These are phyloP conservation scores for Samia ricini DNA, from an alignment of 1,140 invertebrate species.

Conservation along the genomic window DNA sequence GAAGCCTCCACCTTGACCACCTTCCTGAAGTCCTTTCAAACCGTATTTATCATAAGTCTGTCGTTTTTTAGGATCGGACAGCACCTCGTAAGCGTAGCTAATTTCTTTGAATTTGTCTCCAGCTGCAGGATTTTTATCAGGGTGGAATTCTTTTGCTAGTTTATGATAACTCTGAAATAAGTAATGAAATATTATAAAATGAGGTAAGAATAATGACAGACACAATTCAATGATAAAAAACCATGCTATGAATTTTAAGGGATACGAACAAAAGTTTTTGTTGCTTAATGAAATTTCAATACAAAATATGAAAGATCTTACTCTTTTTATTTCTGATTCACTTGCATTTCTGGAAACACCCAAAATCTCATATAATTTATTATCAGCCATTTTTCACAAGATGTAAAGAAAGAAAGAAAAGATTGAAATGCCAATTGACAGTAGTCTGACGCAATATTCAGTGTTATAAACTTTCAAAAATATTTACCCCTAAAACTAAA, in stretches of 20 bases:
- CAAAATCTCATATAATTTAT: constrained; percentile 90
- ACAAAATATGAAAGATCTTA: constrained; percentile 64
- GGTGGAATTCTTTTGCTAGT: constrained; percentile 92
- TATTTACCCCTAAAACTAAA: no score
- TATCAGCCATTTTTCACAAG: constrained; percentile 80
- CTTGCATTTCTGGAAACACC: constrained; percentile 86
- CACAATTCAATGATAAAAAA: constrained; percentile 10
- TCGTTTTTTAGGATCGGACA: constrained; percentile 85
- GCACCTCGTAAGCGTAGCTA: constrained; percentile 91
- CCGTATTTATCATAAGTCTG: constrained; percentile 87
- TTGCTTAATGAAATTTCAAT: not conserved
- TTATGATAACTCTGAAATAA: constrained; percentile 86
- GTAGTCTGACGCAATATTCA: constrained; percentile 1
- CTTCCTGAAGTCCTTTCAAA: constrained; percentile 88
- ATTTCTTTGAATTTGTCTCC: constrained; percentile 94
- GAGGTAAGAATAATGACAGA: constrained; percentile 13
- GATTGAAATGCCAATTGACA: constrained; percentile 31
- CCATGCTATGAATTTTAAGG: not conserved
- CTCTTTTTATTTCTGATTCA: constrained; percentile 92
- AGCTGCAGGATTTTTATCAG: constrained; percentile 91
- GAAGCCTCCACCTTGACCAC: constrained; percentile 79
- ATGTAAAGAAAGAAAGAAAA: constrained; percentile 45
- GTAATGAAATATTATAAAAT: constrained; percentile 34
- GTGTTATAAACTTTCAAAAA: no score
- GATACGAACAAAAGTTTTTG: not conserved